phyloP scores from a whole-genome alignment of 2,888 invertebrate genomes.

The Leptogaster cylindrica region DNA sequence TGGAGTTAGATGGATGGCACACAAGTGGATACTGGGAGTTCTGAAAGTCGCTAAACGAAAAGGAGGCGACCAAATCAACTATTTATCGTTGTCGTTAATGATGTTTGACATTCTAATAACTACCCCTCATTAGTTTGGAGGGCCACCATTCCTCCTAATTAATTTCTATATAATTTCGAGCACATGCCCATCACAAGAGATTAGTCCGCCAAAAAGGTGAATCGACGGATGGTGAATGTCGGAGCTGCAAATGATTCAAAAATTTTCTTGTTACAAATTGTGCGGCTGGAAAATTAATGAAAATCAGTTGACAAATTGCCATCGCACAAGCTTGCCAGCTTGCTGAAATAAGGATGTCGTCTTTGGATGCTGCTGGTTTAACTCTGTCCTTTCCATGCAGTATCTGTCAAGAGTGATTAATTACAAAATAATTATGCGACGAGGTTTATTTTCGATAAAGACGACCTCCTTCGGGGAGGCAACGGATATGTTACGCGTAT shows the following conservation, averaged over 20 bases:
- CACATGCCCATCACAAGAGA: no score
- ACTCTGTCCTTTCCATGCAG: slow-evolving; percentile 9
- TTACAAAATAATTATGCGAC: slow-evolving; percentile 36
- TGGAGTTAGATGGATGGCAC: slow-evolving; percentile 32
- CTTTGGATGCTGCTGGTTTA: slow-evolving; percentile 1
- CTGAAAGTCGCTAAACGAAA: no score
- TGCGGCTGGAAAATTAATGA: slow-evolving; percentile 25
- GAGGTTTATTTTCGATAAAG: slow-evolving; percentile 28
- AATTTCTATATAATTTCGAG: neutral
- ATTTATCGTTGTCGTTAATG: slow-evolving; percentile 35
- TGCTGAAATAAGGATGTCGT: slow-evolving; percentile 24
- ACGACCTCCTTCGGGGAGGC: neutral
- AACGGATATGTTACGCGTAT: slow-evolving; percentile 12
- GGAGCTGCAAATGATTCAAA: neutral
- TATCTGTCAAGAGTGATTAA: slow-evolving; percentile 35
- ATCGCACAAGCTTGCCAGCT: slow-evolving; percentile 5
- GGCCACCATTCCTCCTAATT: neutral
- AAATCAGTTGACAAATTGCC: slow-evolving; percentile 37
- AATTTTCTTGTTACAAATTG: neutral
- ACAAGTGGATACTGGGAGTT: slow-evolving; percentile 19
- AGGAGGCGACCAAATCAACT: neutral
- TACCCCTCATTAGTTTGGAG: slow-evolving; percentile 13
- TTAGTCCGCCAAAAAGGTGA: no score
- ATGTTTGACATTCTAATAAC: slow-evolving; percentile 37
- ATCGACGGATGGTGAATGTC: neutral